Base-by-base conservation (phyloP, 2,113 vertebrate species). In the Cebus imitator region DNA sequence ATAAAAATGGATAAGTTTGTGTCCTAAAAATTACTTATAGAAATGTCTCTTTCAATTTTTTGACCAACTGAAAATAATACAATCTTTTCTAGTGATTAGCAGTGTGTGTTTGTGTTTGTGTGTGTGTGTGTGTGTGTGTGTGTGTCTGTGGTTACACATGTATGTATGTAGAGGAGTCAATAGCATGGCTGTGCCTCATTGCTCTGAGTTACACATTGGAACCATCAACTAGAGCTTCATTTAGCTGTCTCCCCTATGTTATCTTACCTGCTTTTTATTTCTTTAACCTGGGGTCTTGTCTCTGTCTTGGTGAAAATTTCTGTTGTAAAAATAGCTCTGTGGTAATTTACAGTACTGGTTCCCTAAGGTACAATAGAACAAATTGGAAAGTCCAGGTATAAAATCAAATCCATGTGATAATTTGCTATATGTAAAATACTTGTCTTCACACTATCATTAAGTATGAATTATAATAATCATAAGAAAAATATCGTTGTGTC, bases 101-200 rank as follows among this genome's bases (percentile, higher is more conserved):
- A 20, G 10, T 18, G 14, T 50, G 32, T 52, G 11, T 23, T 40
- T 40, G 37, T 40, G 37, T 40, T 40, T 40, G 37, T 40, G 37
- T 40, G 11, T 13, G 25, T 16, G 20, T 35, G 12, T 27, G 5
- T 32, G 52, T 18, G 20, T 18, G 14, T 50, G 32, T 52, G 6
- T 23, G 11, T 13, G 25, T 16, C 13, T 35, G 12, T 27, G 16
- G 10, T 61, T 27, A 61, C 8, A 3, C 1, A 0, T 61, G 3
- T 61, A 25, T 61, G 58, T 25, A 37, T 82, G 18, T 21, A 40
- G 35, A 40, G 30, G 14, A 20, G 25, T 25, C 8, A 50, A 35
- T 3, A 45, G 40, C 48, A 9, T 40, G 32, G 20, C 40, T 78
- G 20, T 78, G 55, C 27, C 30, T 35, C 8, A 48, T 7, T 66